phyloP scores from a whole-genome alignment of 1,140 invertebrate genomes.

The Brachystomella parvula region DNA sequence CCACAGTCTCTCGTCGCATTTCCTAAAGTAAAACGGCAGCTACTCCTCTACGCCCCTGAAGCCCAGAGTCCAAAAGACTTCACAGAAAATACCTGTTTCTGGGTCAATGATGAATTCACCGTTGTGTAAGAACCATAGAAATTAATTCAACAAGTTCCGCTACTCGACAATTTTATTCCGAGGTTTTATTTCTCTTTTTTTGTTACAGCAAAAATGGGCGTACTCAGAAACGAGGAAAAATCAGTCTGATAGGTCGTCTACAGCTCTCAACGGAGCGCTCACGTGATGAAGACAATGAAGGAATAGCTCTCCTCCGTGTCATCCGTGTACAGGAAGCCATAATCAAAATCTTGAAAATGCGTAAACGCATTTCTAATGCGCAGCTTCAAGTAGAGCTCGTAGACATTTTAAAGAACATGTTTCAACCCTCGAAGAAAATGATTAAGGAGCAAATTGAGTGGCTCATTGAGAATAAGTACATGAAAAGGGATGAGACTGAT shows the following conservation, averaged over 20 bases:
- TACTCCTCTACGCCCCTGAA: constrained; percentile 69
- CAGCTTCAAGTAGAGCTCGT: constrained; percentile 92
- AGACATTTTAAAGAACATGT: constrained; percentile 98
- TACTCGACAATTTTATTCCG: neutral
- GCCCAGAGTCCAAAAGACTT: constrained; percentile 87
- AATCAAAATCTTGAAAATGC: constrained; percentile 97
- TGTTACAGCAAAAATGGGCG: constrained; percentile 80
- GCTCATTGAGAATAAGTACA: constrained; percentile 98
- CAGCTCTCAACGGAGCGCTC: constrained; percentile 91
- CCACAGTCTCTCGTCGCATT: constrained; percentile 82
- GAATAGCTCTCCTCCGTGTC: constrained; percentile 90
- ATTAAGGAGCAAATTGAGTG: constrained; percentile 99
- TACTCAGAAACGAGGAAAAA: constrained; percentile 84
- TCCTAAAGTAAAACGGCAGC: constrained; percentile 89
- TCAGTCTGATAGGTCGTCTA: constrained; percentile 87
- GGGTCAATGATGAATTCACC: constrained; percentile 95
- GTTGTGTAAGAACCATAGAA: constrained; percentile 58
- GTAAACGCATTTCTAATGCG: constrained; percentile 86
- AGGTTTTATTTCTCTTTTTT: constrained; percentile 9
- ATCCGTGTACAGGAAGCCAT: constrained; percentile 71
- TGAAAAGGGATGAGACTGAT: constrained; percentile 89
- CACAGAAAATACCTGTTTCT: constrained; percentile 83
- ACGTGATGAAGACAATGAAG: constrained; percentile 94
- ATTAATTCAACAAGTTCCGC: neutral
- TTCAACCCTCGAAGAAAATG: constrained; percentile 96